Conservation (phyloP, 2,113 vertebrate species). For the Melozone crissalis region DNA sequence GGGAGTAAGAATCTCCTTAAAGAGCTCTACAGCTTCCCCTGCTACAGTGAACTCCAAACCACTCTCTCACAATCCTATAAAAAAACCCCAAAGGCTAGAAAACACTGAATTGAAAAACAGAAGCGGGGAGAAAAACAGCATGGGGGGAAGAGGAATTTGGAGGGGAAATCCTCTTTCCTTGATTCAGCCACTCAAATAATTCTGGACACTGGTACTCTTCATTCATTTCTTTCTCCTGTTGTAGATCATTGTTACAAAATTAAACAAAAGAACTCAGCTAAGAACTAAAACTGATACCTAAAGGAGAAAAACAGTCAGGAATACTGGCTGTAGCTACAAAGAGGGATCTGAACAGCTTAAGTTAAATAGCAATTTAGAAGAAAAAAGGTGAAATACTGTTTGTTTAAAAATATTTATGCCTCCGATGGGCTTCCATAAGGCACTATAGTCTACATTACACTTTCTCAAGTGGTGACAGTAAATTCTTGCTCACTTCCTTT, state of each 20-base stretch:
- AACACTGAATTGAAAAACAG: neutral
- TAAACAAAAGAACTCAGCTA: neutral
- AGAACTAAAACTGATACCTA: neutral
- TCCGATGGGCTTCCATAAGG: accelerated
- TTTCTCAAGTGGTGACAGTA: neutral
- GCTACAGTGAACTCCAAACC: neutral
- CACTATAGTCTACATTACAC: neutral
- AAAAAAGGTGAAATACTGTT: neutral
- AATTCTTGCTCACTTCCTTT: neutral
- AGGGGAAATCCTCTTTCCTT: neutral
- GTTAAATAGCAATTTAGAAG: neutral
- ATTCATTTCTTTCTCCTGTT: neutral
- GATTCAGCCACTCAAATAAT: neutral
- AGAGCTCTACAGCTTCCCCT: neutral
- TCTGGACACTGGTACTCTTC: neutral
- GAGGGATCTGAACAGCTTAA: neutral
- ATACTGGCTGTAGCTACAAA: neutral
- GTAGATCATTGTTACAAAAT: neutral
- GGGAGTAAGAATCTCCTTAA: neutral
- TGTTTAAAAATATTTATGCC: neutral
- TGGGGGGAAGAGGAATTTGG: neutral
- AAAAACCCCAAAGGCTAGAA: neutral
- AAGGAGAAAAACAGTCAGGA: neutral
- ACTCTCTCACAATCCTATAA: neutral
- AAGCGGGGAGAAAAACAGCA: accelerated